Evolutionary conservation across 2,113 vertebrate genomes (phyloP).

Genomic region (Antechinus flavipes): DNA sequence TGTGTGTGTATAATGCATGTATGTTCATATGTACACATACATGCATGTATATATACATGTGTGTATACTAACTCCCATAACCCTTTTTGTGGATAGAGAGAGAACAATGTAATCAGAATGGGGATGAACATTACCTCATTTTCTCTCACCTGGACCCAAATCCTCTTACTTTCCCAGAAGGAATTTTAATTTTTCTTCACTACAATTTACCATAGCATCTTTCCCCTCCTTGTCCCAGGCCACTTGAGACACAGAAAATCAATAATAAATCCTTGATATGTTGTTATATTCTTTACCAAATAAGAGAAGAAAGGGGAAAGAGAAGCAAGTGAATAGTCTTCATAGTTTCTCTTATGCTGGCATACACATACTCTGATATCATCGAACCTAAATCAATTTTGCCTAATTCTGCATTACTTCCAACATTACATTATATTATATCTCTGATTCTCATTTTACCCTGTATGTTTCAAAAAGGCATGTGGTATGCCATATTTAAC

Average conservation of each 20-base stretch:
- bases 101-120: neutral
- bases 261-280: neutral
- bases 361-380: neutral
- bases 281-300: neutral
- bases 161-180: neutral
- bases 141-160: neutral
- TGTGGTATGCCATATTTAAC: neutral
- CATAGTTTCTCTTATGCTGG: neutral
- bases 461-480: neutral
- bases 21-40: too few species aligned
- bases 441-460: neutral
- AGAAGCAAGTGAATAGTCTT: neutral
- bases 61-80: neutral
- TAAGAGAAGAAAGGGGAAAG: neutral
- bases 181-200: neutral
- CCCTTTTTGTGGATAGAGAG: neutral
- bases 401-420: neutral
- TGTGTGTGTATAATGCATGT: too few species aligned
- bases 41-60: too few species aligned
- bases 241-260: neutral
- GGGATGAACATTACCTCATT: neutral
- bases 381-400: neutral
- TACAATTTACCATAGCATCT: neutral
- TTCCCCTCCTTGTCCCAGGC: neutral
- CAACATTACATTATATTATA: neutral